Percentiles rank a stretch among this genome's conserved stretches.
phyloP scores from a whole-genome alignment of 2,113 vertebrate species.

The Brienomyrus longianalis region DNA sequence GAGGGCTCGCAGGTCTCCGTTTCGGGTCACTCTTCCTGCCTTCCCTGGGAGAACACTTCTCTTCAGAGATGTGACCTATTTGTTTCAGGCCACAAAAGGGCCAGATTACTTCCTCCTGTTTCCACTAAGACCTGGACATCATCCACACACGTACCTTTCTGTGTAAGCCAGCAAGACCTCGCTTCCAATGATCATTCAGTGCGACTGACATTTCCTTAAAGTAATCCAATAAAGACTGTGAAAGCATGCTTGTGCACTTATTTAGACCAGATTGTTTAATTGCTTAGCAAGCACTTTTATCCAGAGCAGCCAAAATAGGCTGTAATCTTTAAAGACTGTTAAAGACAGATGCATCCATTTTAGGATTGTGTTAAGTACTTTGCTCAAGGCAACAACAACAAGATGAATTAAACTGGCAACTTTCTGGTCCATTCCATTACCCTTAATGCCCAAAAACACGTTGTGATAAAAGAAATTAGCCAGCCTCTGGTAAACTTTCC shows the following conservation, averaged over 20 bases:
- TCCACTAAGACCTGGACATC: neutral
- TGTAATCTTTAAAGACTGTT: conserved; percentile 2
- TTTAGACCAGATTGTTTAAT: neutral
- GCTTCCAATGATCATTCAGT: neutral
- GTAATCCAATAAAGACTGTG: conserved; percentile 12
- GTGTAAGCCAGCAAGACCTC: neutral
- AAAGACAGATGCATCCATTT: conserved; percentile 4
- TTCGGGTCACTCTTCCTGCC: neutral
- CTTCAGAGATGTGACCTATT: conserved; percentile 3
- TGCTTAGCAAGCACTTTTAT: conserved; percentile 7
- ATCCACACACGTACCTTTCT: neutral
- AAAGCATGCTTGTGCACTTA: neutral
- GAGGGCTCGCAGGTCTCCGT: neutral
- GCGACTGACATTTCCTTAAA: neutral
- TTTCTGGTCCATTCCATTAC: neutral
- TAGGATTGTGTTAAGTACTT: neutral
- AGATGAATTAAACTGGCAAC: neutral
- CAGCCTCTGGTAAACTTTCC: neutral
- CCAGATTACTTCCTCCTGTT: neutral
- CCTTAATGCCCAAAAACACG: neutral
- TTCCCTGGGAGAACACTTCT: neutral
- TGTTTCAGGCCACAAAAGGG: neutral
- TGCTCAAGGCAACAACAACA: neutral
- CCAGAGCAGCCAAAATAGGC: neutral
- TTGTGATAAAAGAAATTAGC: neutral